These are phyloP conservation scores for Tuta absoluta DNA, from an alignment of 2,888 invertebrate genomes.

Conservation along the genomic window DNA sequence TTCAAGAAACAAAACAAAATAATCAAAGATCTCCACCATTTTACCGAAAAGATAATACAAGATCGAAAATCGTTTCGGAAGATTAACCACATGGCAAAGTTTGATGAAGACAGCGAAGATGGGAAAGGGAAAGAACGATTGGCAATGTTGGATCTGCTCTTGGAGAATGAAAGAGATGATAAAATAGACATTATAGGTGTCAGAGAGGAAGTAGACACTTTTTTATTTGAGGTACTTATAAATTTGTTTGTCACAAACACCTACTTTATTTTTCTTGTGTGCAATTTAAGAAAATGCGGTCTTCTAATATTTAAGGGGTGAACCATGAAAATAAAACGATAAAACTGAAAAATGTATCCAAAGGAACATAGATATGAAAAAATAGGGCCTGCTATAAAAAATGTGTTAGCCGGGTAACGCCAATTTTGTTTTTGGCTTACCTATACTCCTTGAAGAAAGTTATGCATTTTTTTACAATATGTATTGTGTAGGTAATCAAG, in stretches of 20 bases:
- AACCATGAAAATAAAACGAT: no score
- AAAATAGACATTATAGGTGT: conserved; percentile 79
- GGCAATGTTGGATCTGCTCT: conserved; percentile 82
- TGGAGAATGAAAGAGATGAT: conserved; percentile 77
- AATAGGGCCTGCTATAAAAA: no score
- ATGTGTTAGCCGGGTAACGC: no score
- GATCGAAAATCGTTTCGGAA: conserved; percentile 38
- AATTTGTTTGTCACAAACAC: conserved; percentile 27
- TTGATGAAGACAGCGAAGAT: conserved; percentile 19
- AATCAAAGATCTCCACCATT: conserved; percentile 65
- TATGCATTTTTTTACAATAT: neutral
- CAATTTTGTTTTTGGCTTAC: no score
- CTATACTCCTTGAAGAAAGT: neutral
- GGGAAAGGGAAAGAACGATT: conserved; percentile 64
- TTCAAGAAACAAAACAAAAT: conserved; percentile 37
- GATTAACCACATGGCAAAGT: neutral
- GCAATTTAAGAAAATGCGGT: no score
- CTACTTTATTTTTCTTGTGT: no score
- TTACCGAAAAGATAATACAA: conserved; percentile 69
- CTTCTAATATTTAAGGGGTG: no score
- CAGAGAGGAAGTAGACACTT: conserved; percentile 84
- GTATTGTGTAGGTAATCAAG: no score
- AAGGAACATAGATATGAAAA: no score
- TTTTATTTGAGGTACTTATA: conserved; percentile 84
- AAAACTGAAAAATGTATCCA: no score